Evolutionary conservation across 1,140 invertebrate genomes (phyloP), one percentile per base, ranked within the genome.

Genomic region (Cyphomyrmex costatus): DNA sequence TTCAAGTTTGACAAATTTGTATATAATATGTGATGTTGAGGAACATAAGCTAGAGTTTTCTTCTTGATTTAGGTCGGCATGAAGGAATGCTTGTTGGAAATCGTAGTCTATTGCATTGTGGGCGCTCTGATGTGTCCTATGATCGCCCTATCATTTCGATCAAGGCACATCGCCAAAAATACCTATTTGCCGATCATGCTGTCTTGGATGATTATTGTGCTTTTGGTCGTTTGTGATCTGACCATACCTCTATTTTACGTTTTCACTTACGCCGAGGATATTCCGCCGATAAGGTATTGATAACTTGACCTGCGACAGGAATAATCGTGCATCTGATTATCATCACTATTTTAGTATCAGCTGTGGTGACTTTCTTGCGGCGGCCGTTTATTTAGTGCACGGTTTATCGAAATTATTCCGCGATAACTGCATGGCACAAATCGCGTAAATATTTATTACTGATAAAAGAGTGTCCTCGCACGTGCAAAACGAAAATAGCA

Each of bases 171-270:
- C 68, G 93, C 95, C 85, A 94, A 94, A 76, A 94, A 95, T 88
- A 88, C 91, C 8, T 96, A 95, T 92, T 76, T 96, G 4, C 92
- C 95, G 21, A 94, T 96, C 49, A 91, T 95, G 71, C 92, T 95
- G 16, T 96, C 96, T 14, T 96, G 95, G 88, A 33, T 96, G 49
- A 95, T 96, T 73, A 93, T 95, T 60, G 82, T 93, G 14, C 80
- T 95, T n/a, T 86, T 96, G 8, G 94, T 96, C 46, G 83, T 94
- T 51, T 93, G 93, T 83, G 96, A 97, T 91, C 92, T 96, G 36
- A 94, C 95, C 0, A 91, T 96, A 5, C 96, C 96, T 19, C 87
- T 96, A 30, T 96, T 96, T 91, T 95, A 96, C 85, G 93, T 94
- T 46, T 87, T 95, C 16, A 92, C 87, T 12, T 92, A 92, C 61